These are phyloP conservation scores for Benitochromis conjunctus DNA, from an alignment of 2,113 vertebrate species.

Conservation along the genomic window DNA sequence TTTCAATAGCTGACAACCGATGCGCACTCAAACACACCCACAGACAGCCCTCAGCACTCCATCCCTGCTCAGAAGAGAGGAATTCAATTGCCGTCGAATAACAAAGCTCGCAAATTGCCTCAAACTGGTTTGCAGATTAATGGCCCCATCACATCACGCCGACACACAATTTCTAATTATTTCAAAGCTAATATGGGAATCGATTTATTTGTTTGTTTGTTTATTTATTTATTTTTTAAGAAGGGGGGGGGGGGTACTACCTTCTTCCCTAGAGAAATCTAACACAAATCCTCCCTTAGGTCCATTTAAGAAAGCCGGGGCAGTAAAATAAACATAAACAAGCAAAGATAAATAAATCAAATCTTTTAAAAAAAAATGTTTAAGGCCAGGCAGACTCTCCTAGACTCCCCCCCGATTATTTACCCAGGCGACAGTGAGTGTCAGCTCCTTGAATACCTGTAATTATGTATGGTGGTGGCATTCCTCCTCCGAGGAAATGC, in stretches of 20 bases:
- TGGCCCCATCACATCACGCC: constrained; percentile 45
- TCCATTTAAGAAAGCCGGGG: constrained; percentile 21
- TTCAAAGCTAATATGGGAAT: constrained; percentile 63
- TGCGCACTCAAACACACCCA: constrained; percentile 64
- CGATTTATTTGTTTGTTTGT: constrained; percentile 19
- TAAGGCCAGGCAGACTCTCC: background rate
- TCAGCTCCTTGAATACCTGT: constrained; percentile 44
- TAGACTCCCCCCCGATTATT: background rate
- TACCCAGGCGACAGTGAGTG: constrained; percentile 22
- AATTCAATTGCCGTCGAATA: constrained; percentile 57
- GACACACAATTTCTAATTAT: constrained; percentile 63
- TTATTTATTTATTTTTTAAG: background rate
- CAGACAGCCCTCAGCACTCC: constrained; percentile 43
- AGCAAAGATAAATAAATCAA: background rate
- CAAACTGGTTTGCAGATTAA: constrained; percentile 60
- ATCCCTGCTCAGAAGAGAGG: constrained; percentile 13
- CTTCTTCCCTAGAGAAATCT: constrained; percentile 28
- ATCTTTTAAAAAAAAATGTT: background rate
- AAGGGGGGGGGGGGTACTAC: background rate
- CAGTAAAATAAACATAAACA: background rate
- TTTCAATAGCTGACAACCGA: constrained; percentile 47
- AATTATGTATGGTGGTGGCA: constrained; percentile 25
- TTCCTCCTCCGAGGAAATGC: constrained; percentile 36
- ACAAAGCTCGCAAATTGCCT: constrained; percentile 55
- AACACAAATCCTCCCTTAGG: constrained; percentile 51